A percentile compares a stretch with the other conserved stretches of the same genome.
phyloP scores from a whole-genome alignment of 2,797 vertebrate species.

The Xiphophorus birchmanni region DNA sequence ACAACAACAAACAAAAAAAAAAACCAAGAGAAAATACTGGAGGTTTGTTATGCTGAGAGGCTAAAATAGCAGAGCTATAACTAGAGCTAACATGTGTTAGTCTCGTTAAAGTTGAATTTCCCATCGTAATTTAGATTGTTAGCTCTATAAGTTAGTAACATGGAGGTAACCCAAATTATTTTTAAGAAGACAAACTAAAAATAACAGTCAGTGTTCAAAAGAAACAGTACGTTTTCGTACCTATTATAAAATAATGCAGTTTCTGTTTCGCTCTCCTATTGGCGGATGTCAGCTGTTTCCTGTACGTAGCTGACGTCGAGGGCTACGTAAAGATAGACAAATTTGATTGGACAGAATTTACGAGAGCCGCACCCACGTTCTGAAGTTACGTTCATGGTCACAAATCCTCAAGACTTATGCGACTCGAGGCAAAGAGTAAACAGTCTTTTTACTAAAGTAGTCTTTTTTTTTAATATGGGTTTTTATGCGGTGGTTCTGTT shows the following conservation, averaged over 20 bases:
- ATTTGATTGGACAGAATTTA: constrained; percentile 60
- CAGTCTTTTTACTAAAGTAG: not conserved
- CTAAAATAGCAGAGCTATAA: not conserved
- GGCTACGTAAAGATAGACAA: not conserved
- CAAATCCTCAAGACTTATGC: constrained; percentile 12
- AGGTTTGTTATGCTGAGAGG: not conserved
- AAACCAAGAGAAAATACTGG: not conserved
- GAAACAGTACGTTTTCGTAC: not conserved
- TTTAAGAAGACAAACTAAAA: not conserved
- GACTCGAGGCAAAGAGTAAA: not conserved
- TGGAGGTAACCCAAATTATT: rapidly evolving
- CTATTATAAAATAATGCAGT: not conserved
- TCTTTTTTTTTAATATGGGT: not conserved
- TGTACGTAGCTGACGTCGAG: not conserved
- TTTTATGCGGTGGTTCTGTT: rapidly evolving
- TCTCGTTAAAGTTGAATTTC: not conserved
- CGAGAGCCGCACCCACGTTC: constrained; percentile 47
- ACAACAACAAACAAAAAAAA: not conserved
- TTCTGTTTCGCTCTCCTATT: not conserved
- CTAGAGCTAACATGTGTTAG: not conserved
- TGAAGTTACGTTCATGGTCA: constrained; percentile 53
- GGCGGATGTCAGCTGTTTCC: not conserved
- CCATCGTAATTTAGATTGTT: not conserved
- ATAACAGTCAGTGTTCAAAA: not conserved
- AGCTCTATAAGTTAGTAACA: constrained; percentile 5